Percentiles rank a stretch among this genome's conserved stretches.
phyloP scores from a whole-genome alignment of 1,140 invertebrate species.

The Calephelis virginiensis region DNA sequence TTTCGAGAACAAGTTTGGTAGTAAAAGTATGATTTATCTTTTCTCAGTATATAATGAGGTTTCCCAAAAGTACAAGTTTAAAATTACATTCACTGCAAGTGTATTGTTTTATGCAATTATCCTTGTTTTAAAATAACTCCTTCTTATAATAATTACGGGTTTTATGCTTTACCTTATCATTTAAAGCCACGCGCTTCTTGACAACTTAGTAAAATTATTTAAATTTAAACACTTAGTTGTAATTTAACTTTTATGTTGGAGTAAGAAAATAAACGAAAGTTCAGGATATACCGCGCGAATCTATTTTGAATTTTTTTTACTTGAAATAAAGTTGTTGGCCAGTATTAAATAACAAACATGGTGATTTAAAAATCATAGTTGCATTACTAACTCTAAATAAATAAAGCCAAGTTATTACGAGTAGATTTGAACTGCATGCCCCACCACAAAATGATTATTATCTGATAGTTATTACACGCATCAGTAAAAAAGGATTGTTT shows the following conservation, averaged over 20 bases:
- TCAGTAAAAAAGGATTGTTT: no score
- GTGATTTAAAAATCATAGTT: no score
- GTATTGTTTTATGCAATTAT: constrained; percentile 34
- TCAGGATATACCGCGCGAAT: no score
- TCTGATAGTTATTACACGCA: no score
- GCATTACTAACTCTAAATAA: no score
- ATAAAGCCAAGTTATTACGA: no score
- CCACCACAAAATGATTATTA: no score
- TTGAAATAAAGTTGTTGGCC: no score
- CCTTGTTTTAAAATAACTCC: constrained; percentile 7
- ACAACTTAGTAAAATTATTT: neutral
- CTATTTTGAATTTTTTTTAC: no score
- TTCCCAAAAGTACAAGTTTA: neutral
- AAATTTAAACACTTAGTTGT: neutral
- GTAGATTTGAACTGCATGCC: no score
- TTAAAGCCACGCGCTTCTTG: neutral
- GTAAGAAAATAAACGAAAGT: no score
- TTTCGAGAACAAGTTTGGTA: neutral
- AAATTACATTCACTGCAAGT: constrained; percentile 5
- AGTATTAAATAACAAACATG: no score
- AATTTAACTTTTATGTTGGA: neutral
- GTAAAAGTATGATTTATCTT: constrained; percentile 19
- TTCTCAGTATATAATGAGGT: neutral
- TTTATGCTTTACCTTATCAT: neutral
- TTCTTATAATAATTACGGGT: neutral